phyloP scores from a whole-genome alignment of 2,888 invertebrate genomes.

The Tolmerus cingulatus region DNA sequence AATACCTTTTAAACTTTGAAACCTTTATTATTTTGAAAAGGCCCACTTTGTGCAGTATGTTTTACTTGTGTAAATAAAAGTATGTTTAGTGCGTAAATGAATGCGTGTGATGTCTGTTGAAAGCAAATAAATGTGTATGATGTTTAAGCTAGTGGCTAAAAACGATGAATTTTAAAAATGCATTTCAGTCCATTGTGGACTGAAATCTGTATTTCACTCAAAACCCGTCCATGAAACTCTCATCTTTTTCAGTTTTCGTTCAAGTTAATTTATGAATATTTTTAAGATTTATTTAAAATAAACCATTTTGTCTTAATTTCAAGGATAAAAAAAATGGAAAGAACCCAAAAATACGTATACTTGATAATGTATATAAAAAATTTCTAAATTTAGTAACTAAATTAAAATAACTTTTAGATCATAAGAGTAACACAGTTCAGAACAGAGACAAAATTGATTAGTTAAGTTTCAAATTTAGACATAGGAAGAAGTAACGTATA shows the following conservation, averaged over 20 bases:
- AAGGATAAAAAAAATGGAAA: background rate
- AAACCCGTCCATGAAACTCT: conserved; percentile 28
- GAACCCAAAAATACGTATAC: conserved; percentile 46
- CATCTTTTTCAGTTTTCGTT: conserved; percentile 18
- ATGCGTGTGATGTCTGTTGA: background rate
- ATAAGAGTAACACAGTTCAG: conserved; percentile 40
- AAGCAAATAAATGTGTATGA: background rate
- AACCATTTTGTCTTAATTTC: background rate
- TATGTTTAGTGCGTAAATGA: background rate
- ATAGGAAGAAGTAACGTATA: conserved; percentile 43
- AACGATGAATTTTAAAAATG: conserved; percentile 1
- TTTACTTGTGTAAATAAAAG: background rate
- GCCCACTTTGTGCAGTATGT: background rate
- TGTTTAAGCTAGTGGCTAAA: background rate
- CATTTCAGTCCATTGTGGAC: conserved; percentile 8
- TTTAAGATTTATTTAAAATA: background rate
- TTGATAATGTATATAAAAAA: conserved; percentile 39
- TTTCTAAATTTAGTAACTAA: conserved; percentile 38
- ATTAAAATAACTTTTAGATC: conserved; percentile 32
- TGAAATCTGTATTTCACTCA: background rate
- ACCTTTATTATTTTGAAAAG: background rate
- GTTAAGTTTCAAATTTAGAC: conserved; percentile 41
- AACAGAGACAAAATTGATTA: conserved; percentile 41
- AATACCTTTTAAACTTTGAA: background rate
- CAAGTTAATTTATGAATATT: background rate